A percentile compares a stretch with the other conserved stretches of the same genome.
These are phyloP conservation scores for Okamejei kenojei DNA, from an alignment of 2,797 vertebrate species.

Conservation along the genomic window DNA sequence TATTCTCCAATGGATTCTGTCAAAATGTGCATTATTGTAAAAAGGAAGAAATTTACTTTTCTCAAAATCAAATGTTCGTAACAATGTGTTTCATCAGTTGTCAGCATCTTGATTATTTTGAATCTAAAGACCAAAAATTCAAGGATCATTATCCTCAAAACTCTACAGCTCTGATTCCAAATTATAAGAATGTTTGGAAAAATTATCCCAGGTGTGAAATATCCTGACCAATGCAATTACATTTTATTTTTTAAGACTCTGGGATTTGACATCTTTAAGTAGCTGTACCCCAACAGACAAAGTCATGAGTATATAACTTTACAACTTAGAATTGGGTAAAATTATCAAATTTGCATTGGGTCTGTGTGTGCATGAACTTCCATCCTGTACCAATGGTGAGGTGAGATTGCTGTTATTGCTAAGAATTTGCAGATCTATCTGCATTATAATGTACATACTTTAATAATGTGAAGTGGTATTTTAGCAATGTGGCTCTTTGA, in stretches of 20 bases:
- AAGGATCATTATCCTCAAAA: background rate
- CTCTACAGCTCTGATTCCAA: background rate
- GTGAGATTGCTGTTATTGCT: background rate
- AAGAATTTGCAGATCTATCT: background rate
- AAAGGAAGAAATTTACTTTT: background rate
- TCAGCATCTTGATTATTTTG: background rate
- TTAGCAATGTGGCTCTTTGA: background rate
- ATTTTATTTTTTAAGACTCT: background rate
- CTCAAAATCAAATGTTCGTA: background rate
- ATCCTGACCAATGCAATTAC: background rate
- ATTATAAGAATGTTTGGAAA: background rate
- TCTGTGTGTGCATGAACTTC: background rate
- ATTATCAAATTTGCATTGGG: background rate
- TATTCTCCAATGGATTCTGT: background rate
- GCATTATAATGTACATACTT: background rate
- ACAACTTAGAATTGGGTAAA: background rate
- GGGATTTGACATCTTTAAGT: background rate
- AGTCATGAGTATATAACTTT: background rate
- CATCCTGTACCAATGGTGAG: background rate
- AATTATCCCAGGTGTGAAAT: background rate
- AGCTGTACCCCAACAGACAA: background rate
- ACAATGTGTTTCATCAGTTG: background rate
- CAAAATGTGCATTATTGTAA: background rate
- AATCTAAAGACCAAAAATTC: background rate
- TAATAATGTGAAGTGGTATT: background rate